Evolutionary conservation across 2,888 invertebrate genomes (phyloP).

Genomic region (Troides oblongomaculatus): DNA sequence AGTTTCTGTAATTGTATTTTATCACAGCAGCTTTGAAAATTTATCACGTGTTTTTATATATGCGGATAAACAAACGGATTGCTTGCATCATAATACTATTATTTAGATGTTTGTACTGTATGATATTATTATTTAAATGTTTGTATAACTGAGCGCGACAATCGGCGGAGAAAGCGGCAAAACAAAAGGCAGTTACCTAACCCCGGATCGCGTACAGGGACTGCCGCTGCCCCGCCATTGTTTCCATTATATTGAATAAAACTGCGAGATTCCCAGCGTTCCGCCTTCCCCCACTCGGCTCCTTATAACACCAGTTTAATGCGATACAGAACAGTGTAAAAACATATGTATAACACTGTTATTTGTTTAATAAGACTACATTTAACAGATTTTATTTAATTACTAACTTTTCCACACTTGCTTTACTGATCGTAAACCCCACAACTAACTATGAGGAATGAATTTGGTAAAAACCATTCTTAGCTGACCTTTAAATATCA

Average conservation of each 20-base stretch:
- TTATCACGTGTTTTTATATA: not conserved
- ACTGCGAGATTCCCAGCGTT: slow-evolving; percentile 17
- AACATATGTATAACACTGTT: too few relatives aligned
- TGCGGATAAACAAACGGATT: slow-evolving; percentile 1
- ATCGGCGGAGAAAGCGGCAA: slow-evolving; percentile 13
- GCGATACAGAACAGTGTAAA: not conserved
- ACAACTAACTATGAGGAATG: too few relatives aligned
- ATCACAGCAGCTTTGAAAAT: not conserved
- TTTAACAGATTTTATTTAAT: too few relatives aligned
- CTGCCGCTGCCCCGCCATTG: slow-evolving; percentile 15
- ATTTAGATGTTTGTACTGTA: slow-evolving; percentile 16
- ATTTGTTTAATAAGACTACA: too few relatives aligned
- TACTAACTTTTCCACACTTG: too few relatives aligned
- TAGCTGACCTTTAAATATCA: too few relatives aligned
- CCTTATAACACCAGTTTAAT: slow-evolving; percentile 9
- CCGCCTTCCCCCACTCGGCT: slow-evolving; percentile 6
- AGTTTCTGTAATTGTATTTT: not conserved
- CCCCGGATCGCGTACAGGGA: slow-evolving; percentile 21
- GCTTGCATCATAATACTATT: slow-evolving; percentile 13
- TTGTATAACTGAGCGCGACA: slow-evolving; percentile 13
- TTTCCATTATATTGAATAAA: slow-evolving; percentile 24
- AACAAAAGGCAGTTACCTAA: slow-evolving; percentile 25
- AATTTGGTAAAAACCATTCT: too few relatives aligned
- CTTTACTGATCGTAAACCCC: too few relatives aligned
- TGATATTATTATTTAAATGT: slow-evolving; percentile 16